Base-by-base conservation (phyloP, 1,140 invertebrate genomes). In the Mesaphorura yosii region DNA sequence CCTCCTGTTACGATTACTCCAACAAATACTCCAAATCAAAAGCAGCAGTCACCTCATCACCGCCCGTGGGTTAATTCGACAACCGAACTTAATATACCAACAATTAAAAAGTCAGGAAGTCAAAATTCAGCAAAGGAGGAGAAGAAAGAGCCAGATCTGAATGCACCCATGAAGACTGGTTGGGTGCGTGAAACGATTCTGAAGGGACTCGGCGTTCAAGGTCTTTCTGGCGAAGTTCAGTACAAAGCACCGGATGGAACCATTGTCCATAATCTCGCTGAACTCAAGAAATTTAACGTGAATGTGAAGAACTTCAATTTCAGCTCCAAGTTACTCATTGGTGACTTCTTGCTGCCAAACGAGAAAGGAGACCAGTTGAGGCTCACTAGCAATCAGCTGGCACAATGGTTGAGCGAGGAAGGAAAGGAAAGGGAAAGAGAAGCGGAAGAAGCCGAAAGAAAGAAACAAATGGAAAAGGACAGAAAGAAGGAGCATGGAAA, bases 241-340 rank as follows among this genome's bases (percentile, higher is more conserved):
- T 61, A 61, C 28, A 46, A 57, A 19, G 42, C 48, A 19, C 55
- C 59, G 14, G 41, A 7, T 26, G 48, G 45, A 27, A 31, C 39
- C 0, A 40, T 29, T 17, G 47, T 44, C 34, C 46, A 51, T 34
- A 38, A 48, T 34, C 42, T 57, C 27, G 39, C 23, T 41, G 55
- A 58, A 42, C 27, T 58, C 7, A 55, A 55, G 29, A 54, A 51
- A 49, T 39, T 48, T 10, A 48, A n/a, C 72, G 25, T 67, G 71
- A 95, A 39, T 82, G 78, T 81, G 20, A 86, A 89, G 22, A 86
- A 94, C 69, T 95, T 95, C 69, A 91, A 84, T 31, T 95, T 94
- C 69, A 90, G 84, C 45, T 83, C 88, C 27, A 82, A 86, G 53
- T 77, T 83, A 0, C 77, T 92, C 45, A 77, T 96, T 34, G 92